These are phyloP conservation scores for Adela reaumurella DNA, from an alignment of 2,888 invertebrate genomes.

Conservation along the genomic window DNA sequence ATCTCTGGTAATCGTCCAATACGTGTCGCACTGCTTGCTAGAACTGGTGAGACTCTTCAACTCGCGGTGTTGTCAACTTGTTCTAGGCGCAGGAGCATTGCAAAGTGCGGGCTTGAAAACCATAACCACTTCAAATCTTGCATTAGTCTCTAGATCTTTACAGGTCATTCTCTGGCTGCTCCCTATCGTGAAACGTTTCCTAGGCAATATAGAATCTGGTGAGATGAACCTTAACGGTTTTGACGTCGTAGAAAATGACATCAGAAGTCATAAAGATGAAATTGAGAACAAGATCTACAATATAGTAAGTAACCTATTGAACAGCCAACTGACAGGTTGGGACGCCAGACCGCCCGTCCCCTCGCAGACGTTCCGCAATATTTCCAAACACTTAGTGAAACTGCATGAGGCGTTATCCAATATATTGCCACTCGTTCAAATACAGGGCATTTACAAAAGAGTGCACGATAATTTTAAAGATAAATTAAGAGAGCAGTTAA, in stretches of 20 bases:
- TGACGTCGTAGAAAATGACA: constrained; percentile 72
- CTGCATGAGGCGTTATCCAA: constrained; percentile 87
- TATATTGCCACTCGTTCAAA: constrained; percentile 76
- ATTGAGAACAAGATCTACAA: constrained; percentile 87
- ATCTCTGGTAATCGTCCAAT: constrained; percentile 74
- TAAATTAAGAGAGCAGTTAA: constrained; percentile 77
- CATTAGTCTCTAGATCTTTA: constrained; percentile 77
- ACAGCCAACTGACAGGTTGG: constrained; percentile 81
- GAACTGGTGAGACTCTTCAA: constrained; percentile 86
- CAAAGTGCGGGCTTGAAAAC: constrained; percentile 91
- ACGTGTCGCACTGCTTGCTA: constrained; percentile 79
- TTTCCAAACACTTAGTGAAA: constrained; percentile 85
- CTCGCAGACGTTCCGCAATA: constrained; percentile 82
- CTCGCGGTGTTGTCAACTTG: constrained; percentile 87
- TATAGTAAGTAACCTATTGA: constrained; percentile 83
- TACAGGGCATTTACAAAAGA: constrained; percentile 70
- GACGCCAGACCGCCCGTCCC: constrained; percentile 94
- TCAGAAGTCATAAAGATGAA: constrained; percentile 86
- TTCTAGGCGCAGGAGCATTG: constrained; percentile 94
- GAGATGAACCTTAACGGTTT: constrained; percentile 52
- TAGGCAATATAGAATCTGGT: constrained; percentile 58
- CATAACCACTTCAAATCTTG: constrained; percentile 92
- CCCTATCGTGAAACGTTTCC: constrained; percentile 67
- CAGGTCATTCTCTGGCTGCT: constrained; percentile 79
- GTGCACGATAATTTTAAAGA: constrained; percentile 85